Base-by-base conservation (phyloP, 2,113 vertebrate genomes). In the Sander vitreus region DNA sequence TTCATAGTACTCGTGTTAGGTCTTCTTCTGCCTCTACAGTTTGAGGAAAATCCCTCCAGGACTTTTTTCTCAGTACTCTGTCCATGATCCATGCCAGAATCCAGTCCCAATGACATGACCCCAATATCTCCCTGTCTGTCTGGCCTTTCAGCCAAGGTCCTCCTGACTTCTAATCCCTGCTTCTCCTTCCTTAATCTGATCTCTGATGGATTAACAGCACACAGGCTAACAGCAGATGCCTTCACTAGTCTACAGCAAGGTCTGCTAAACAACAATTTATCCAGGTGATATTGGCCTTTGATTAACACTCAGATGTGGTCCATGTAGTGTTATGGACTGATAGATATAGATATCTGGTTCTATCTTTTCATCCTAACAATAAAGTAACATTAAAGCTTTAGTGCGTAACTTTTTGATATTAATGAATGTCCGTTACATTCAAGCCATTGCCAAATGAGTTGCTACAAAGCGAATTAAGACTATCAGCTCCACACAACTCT, bases 121-220 rank as follows among this genome's bases (percentile, higher is more conserved):
- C 39, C 8, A 25, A 75, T 60, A 33, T 53, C 73, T 39, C 30
- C 11, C 60, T 68, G 60, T 51, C 27, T 80, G 86, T 90, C 87
- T 92, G 45, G 71, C 14, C 53, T 54, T 54, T 71, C 59, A 71
- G 73, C 21, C 68, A 13, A 74, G 15, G 12, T 54, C 45, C 14
- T 72, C 59, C 57, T 85, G 73, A 68, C 4, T 47, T 78, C 58
- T 80, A 92, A 89, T 88, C 89, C 78, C 58, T 76, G 47, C 54
- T 65, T 55, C 36, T 64, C 45, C 58, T 15, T 54, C 39, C 69
- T 54, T 91, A 90, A 90, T 85, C 88, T 87, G 48, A 81, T 81
- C 76, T 87, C 47, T 76, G 57, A 25, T 76, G 85, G 89, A 91
- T 91, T 88, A 91, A 65, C 64, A 71, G 81, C 59, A 30, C 43